Base-by-base conservation (phyloP, 2,888 invertebrate genomes). In the Sesia bembeciformis region DNA sequence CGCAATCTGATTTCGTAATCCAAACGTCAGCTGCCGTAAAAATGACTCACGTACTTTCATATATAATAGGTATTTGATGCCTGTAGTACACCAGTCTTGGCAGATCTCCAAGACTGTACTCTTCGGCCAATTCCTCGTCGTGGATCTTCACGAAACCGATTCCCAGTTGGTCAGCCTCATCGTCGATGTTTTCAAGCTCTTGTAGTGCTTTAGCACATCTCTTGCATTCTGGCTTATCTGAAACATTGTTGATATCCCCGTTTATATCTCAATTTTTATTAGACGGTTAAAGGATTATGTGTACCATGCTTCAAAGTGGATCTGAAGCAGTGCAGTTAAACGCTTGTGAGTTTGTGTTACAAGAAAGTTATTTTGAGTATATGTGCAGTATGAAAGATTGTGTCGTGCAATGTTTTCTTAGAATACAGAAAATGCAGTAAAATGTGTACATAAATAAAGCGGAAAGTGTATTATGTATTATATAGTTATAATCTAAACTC, bases 91-190 rank as follows among this genome's bases (percentile, higher is more conserved):
- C 97, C 68, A 97, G 91, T 72, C 94, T 94, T 70, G 97, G 97
- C 75, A 97, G 88, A 57, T 93, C 92, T 74, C 96, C 96, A 81
- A 97, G 91, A 90, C 95, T 97, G 90, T 97, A 97, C 88, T 97
- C 97, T 73, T 96, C 96, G 60, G 97, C 96, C 65, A 97, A 90
- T 69, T 93, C 93, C 83, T 97, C 96, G 77, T 97, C 97, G 72
- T 96, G 95, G 75, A 97, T 97, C 88, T 97, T 97, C 61, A 97
- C 97, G 81, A 97, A 97, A 64, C 97, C 97, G 73, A 97, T 97
- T 60, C 96, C 97, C 62, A 97, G 91, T 80, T 97, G 96, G 84
- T 97, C 97, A 42, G 97, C 97, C 82, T 97, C 97, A 72, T 97
- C 97, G 76, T 97, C 97, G 76, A 97, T 97, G 87, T 97, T 97